These are phyloP conservation scores for Ricordea florida DNA, from an alignment of 92 coral and sea anemone genomes.

Conservation along the genomic window DNA sequence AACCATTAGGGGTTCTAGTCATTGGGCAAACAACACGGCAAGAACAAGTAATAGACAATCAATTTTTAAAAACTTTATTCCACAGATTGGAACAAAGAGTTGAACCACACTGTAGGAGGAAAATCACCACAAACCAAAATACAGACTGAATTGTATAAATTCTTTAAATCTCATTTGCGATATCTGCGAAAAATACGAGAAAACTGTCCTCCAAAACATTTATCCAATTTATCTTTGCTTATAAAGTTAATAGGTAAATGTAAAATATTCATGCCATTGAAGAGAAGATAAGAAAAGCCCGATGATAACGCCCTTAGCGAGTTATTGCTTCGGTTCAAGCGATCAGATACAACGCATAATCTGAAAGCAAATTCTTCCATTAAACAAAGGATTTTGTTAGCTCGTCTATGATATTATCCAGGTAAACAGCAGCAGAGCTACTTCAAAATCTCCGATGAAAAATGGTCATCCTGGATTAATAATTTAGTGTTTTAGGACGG, in stretches of 20 bases:
- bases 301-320: no score
- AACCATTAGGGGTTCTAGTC: not conserved
- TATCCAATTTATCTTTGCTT: not conserved
- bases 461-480: slow-evolving; percentile 21
- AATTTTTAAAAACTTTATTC: slow-evolving; percentile 8
- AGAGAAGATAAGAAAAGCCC: no score
- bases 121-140: not conserved
- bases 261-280: slow-evolving; percentile 13
- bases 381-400: no score
- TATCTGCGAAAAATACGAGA: not conserved
- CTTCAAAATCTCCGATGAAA: not conserved
- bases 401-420: no score
- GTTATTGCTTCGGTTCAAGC: no score
- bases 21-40: not conserved
- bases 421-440: not conserved
- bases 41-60: slow-evolving; percentile 22
- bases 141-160: not conserved
- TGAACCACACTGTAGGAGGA: not conserved
- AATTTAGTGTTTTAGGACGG: not conserved
- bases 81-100: not conserved
- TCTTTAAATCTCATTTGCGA: not conserved
- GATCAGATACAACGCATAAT: no score
- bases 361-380: no score
- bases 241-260: slow-evolving; percentile 4
- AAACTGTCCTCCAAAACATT: not conserved